phyloP scores from a whole-genome alignment of 2,113 vertebrate genomes.

The Istiophorus platypterus region DNA sequence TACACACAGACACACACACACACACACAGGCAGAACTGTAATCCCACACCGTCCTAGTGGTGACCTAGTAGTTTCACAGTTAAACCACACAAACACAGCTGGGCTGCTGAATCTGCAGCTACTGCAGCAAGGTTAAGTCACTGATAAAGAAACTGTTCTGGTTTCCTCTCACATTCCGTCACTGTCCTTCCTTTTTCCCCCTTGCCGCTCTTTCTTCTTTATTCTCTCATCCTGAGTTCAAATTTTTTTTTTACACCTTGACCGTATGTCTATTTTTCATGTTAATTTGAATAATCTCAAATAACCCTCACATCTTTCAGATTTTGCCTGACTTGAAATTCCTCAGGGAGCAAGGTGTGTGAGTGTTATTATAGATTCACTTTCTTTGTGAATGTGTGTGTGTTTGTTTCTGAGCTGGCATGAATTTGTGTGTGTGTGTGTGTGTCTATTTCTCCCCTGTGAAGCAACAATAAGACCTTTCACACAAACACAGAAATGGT shows the following conservation, averaged over 20 bases:
- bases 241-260: background rate
- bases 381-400: conserved; percentile 11
- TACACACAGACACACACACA: conserved; percentile 19
- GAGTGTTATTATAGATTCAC: conserved; percentile 16
- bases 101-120: conserved; percentile 39
- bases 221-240: background rate
- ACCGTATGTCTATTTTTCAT: background rate
- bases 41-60: conserved; percentile 66
- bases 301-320: background rate
- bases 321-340: conserved; percentile 14
- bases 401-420: conserved; percentile 8
- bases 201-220: background rate
- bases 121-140: conserved; percentile 22
- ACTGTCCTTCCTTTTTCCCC: conserved; percentile 2
- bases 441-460: conserved; percentile 57
- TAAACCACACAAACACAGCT: conserved; percentile 47
- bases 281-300: background rate
- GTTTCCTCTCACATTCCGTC: conserved; percentile 13
- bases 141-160: background rate
- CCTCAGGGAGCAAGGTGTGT: conserved; percentile 47
- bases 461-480: conserved; percentile 74
- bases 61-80: conserved; percentile 53
- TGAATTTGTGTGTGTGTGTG: conserved; percentile 32
- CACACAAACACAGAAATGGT: conserved; percentile 31
- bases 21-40: conserved; percentile 46